These are phyloP conservation scores for Brachyhypopomus gauderio DNA, from an alignment of 2,113 vertebrate species.

Conservation along the genomic window DNA sequence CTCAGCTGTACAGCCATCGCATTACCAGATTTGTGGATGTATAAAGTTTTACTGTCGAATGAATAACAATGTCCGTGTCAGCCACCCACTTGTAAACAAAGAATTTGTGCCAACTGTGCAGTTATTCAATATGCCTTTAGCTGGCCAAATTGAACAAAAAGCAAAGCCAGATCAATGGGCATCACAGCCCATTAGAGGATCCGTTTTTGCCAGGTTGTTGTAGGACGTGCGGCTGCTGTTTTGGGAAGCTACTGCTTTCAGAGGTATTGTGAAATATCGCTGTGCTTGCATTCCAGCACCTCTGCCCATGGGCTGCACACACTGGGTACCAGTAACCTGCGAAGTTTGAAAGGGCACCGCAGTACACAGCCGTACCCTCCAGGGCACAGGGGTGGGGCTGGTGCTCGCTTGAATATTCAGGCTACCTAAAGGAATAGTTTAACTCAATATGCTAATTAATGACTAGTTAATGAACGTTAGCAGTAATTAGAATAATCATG, in stretches of 20 bases:
- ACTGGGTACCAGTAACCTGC: not conserved
- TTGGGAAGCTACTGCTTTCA: conserved; percentile 22
- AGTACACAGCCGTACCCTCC: too few relatives aligned
- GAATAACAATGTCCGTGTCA: conserved; percentile 28
- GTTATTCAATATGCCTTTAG: conserved; percentile 49
- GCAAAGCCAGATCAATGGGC: conserved; percentile 62
- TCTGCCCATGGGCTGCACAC: not conserved
- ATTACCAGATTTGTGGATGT: conserved; percentile 16
- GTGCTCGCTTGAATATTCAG: too few relatives aligned
- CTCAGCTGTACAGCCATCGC: not conserved
- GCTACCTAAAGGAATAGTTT: too few relatives aligned
- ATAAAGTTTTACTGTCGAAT: conserved; percentile 24
- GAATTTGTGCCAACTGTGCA: conserved; percentile 43
- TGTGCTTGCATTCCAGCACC: not conserved
- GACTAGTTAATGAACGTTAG: too few relatives aligned
- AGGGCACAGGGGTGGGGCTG: too few relatives aligned
- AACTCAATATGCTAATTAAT: too few relatives aligned
- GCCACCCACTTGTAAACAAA: conserved; percentile 43
- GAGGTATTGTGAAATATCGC: conserved; percentile 14
- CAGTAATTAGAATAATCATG: too few relatives aligned
- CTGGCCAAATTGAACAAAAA: conserved; percentile 51
- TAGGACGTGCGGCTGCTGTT: conserved; percentile 19
- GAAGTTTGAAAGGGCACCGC: too few relatives aligned
- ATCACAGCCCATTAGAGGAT: conserved; percentile 58
- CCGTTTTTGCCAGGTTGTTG: conserved; percentile 43